Evolutionary conservation across 2,888 invertebrate genomes (phyloP).

Genomic region (Ectobius pallidus): DNA sequence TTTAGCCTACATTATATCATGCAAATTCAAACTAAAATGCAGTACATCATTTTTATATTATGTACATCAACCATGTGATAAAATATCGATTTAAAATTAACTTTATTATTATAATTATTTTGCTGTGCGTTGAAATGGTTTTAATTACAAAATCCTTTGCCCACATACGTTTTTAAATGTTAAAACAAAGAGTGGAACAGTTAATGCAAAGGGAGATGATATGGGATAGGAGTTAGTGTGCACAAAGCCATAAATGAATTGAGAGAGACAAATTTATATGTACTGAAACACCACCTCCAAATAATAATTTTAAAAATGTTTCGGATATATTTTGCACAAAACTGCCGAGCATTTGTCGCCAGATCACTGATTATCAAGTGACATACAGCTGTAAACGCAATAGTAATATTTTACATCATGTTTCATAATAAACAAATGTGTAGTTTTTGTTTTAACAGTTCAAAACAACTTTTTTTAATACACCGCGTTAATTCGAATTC

Average conservation of each 20-base stretch:
- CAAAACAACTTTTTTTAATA: not conserved
- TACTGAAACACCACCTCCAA: not conserved
- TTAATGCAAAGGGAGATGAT: no score
- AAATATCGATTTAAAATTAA: slow-evolving; percentile 4
- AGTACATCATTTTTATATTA: no score
- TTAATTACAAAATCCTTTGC: not conserved
- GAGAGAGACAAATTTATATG: not conserved
- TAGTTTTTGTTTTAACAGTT: not conserved
- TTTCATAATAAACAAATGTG: not conserved
- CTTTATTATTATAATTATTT: not conserved
- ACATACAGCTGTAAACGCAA: not conserved
- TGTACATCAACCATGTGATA: not conserved
- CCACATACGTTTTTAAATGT: no score
- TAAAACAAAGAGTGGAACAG: no score
- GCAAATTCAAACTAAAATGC: no score
- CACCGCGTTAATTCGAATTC: not conserved
- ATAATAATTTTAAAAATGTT: slow-evolving; percentile 3
- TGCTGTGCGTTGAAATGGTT: not conserved
- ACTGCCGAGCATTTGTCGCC: no score
- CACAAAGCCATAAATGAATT: not conserved
- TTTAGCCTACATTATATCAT: no score
- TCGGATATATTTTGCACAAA: not conserved
- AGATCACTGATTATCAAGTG: slow-evolving; percentile 6
- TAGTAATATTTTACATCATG: not conserved
- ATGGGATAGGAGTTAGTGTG: no score